These are phyloP conservation scores for Sebastes steindachneri DNA, from an alignment of 2,797 vertebrate genomes.

Conservation along the genomic window DNA sequence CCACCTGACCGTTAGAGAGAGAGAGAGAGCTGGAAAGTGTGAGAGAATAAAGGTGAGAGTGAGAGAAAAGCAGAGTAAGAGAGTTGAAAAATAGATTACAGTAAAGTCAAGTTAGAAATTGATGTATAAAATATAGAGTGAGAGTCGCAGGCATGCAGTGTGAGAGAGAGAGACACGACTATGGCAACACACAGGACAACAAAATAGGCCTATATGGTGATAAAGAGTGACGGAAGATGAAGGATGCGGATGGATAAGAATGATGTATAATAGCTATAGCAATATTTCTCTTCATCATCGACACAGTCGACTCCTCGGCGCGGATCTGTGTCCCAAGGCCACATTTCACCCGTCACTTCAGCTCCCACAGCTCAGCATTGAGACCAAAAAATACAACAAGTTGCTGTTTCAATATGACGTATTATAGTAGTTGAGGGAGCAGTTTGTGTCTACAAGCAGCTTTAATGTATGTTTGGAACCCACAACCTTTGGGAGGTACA, in stretches of 20 bases:
- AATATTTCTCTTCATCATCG: slow-evolving; percentile 25
- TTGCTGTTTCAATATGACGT: slow-evolving; percentile 7
- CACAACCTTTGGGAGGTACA: not conserved
- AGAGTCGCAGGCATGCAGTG: not conserved
- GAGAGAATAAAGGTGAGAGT: slow-evolving; percentile 32
- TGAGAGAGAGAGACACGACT: not conserved
- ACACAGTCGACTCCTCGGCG: not conserved
- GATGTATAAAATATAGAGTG: slow-evolving; percentile 20
- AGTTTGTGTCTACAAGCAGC: slow-evolving; percentile 5
- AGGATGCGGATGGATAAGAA: not conserved
- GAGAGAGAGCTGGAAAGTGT: slow-evolving; percentile 16
- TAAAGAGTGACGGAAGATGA: not conserved
- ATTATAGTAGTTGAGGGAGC: not conserved
- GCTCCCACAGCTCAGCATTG: not conserved
- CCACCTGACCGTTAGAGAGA: slow-evolving; percentile 54
- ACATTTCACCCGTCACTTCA: not conserved
- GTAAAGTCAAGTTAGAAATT: slow-evolving; percentile 14
- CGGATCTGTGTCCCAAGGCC: slow-evolving; percentile 1
- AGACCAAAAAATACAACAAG: not conserved
- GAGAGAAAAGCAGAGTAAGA: not conserved
- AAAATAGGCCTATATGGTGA: not conserved
- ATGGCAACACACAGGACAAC: not conserved
- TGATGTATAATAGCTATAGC: slow-evolving; percentile 7
- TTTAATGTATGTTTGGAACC: not conserved
- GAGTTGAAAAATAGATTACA: slow-evolving; percentile 46